Evolutionary conservation across 2,113 vertebrate genomes (phyloP).

Genomic region (Castor canadensis): DNA sequence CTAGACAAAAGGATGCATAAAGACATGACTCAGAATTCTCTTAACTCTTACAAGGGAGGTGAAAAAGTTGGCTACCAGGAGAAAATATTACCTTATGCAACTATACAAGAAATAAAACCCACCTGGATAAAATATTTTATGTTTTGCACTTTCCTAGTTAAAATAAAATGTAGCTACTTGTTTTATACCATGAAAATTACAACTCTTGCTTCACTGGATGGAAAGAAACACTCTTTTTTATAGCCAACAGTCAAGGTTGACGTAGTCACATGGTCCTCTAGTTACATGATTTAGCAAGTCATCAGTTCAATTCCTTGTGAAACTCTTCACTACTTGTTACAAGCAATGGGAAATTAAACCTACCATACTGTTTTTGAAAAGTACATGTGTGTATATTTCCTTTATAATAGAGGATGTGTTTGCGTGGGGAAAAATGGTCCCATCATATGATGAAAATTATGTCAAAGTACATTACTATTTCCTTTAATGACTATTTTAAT

Average conservation of each 20-base stretch:
- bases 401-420: not conserved
- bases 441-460: not conserved
- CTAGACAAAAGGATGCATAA: not conserved
- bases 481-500: not conserved
- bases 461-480: not conserved
- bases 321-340: not conserved
- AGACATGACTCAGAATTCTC: not conserved
- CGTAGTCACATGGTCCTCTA: not conserved
- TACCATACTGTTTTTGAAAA: not conserved
- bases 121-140: not conserved
- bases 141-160: not conserved
- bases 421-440: not conserved
- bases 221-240: not conserved
- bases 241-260: not conserved
- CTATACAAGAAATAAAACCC: not conserved
- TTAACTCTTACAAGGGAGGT: not conserved
- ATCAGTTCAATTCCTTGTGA: not conserved
- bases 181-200: not conserved
- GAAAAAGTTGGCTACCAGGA: not conserved
- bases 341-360: not conserved
- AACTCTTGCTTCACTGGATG: not conserved
- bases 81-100: not conserved
- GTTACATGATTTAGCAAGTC: not conserved
- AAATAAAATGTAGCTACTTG: not conserved
- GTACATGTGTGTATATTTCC: not conserved